Evolutionary conservation across 2,113 vertebrate genomes (phyloP), one percentile per base, ranked within the genome.

Genomic region (Monarcha castaneiventris): DNA sequence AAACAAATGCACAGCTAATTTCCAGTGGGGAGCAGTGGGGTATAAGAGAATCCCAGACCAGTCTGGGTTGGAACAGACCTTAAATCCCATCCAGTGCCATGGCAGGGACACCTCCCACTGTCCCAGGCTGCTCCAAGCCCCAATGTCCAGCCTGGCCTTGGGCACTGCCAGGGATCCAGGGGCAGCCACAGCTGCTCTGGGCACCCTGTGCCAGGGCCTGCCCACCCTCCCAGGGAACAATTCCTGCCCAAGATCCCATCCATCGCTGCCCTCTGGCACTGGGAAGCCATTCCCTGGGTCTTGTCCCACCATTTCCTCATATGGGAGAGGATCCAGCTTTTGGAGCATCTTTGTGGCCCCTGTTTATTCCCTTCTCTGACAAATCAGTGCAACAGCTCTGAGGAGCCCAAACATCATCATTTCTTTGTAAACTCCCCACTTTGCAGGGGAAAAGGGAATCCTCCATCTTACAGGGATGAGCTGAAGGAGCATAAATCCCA

Each of bases 41-140:
- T 46, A 3, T 13, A 6, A 52, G 23, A 19, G 77, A 67, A 59
- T n/a, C 8, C 10, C 63, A 74, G 33, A 46, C 5, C 11, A 4
- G 4, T n/a, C 39, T 61, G 62, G 16, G 16, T 5, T 39, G 33
- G 20, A 23, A 39, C 0, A 5, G 32, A 61, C 15, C 3, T 30
- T 25, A 26, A 30, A 52, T 0, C 0, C 1, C 52, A 64, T 0
- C 33, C 3, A 6, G 6, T 32, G 0, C 20, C 26, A 20, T 6
- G 30, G 30, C 68, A 81, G 68, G 32, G 67, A 33, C 67, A 5
- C 35, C 14, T 80, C 0, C 59, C 76, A 56, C 35, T 18, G 2
- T 27, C 43, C 35, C 85, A 88, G 58, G 35, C 2, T 43, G 32
- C 51, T 88, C 76, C 55, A 1, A 61, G 20, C 41, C 59, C 66